phyloP scores from a whole-genome alignment of 2,113 vertebrate species.

The Bufo bufo region DNA sequence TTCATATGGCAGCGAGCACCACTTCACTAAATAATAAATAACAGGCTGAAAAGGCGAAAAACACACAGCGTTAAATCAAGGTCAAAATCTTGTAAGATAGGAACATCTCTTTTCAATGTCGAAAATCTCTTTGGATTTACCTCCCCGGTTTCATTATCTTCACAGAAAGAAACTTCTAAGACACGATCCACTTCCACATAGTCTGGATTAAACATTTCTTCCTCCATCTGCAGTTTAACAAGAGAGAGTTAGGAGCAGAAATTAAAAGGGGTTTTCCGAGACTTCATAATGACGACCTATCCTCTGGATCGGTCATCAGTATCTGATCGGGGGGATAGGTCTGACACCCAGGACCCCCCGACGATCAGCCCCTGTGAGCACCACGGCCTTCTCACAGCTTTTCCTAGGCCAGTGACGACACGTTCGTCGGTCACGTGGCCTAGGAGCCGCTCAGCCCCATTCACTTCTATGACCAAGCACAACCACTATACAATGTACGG shows the following conservation, averaged over 20 bases:
- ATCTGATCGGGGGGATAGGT: too few relatives aligned
- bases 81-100: background rate
- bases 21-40: slow-evolving; percentile 99
- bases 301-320: too few relatives aligned
- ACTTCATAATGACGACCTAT: too few relatives aligned
- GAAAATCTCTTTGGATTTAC: slow-evolving; percentile 69
- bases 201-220: slow-evolving; percentile 97
- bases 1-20: slow-evolving; percentile 97
- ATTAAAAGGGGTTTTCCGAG: too few relatives aligned
- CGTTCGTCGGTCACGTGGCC: too few relatives aligned
- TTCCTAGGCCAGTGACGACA: too few relatives aligned
- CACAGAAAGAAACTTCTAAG: slow-evolving; percentile 95
- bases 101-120: background rate
- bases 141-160: slow-evolving; percentile 97
- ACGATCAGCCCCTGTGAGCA: too few relatives aligned
- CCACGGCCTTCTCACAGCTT: too few relatives aligned
- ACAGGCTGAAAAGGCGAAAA: slow-evolving; percentile 82
- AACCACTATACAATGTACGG: too few relatives aligned
- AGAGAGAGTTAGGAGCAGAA: slow-evolving; percentile 25
- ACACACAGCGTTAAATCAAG: slow-evolving; percentile 9
- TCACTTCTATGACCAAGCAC: too few relatives aligned
- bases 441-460: too few relatives aligned
- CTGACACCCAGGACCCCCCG: too few relatives aligned
- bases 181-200: slow-evolving; percentile 97
- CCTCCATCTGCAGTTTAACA: slow-evolving; percentile 86